phyloP scores from a whole-genome alignment of 2,113 vertebrate species.

The Tylochromis polylepis region DNA sequence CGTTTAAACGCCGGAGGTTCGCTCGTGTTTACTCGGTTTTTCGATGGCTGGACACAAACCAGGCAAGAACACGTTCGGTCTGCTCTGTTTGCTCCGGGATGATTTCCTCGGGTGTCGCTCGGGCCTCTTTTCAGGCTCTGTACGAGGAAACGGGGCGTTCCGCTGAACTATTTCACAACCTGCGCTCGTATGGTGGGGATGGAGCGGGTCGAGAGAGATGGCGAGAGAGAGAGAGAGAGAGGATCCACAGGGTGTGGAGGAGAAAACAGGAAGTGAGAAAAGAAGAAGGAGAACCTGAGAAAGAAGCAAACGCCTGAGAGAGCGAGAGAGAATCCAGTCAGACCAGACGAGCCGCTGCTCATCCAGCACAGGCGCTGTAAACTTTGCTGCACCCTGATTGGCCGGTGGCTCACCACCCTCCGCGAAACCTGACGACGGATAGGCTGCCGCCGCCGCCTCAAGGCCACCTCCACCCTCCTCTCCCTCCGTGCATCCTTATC shows the following conservation, averaged over 20 bases:
- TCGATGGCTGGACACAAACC: background rate
- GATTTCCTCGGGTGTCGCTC: background rate
- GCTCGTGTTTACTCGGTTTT: background rate
- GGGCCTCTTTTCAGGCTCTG: background rate
- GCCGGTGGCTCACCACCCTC: background rate
- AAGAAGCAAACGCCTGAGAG: background rate
- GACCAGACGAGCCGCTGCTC: conserved; percentile 48
- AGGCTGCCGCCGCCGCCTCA: conserved; percentile 24
- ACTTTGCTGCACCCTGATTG: conserved; percentile 29
- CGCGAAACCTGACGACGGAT: background rate
- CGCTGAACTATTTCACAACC: background rate
- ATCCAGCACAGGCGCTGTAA: background rate
- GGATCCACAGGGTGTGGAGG: background rate
- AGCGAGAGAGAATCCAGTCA: conserved; percentile 44
- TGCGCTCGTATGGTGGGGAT: background rate
- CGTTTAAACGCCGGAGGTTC: rapidly evolving
- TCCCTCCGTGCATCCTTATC: conserved; percentile 34
- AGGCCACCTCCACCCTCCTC: conserved; percentile 19
- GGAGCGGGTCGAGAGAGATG: background rate
- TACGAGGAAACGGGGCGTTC: background rate
- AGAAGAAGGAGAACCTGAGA: background rate
- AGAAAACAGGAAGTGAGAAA: conserved; percentile 27
- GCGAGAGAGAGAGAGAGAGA: background rate
- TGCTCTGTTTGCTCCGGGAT: background rate
- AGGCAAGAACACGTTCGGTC: background rate